Evolutionary conservation across 2,888 invertebrate genomes (phyloP), one percentile per base, ranked within the genome.

Genomic region (Hyposoter dolosus): DNA sequence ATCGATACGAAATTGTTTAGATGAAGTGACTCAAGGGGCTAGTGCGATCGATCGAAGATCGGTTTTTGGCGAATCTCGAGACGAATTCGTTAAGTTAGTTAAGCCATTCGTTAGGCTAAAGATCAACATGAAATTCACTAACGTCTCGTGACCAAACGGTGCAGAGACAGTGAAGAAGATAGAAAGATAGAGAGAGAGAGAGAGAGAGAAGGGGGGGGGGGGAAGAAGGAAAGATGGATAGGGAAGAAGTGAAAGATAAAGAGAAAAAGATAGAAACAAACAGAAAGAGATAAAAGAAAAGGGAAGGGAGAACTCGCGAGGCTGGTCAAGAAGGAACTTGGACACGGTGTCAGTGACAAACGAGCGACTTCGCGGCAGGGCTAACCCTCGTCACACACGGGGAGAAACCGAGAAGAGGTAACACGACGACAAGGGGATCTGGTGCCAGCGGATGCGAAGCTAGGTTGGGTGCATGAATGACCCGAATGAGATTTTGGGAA

Each of bases 261-360:
- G 60, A 23, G 53, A 28, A 60, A 60, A 60, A 28, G 12, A 23
- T 60, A 28, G 15, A 60, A 60, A 60, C n/a, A 56, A 56, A 56
- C 10, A 15, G 12, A 60, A 28, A 15, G 28, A 28, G 28, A 28
- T 10, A 60, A 23, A 23, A 56, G 19, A 23, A 0, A 56, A 56
- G 56, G 3, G 56, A 10, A 56, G 40, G 28, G 47, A 63, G 40
- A 80, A 40, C 10, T 45, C 66, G 78, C 66, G 78, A 74, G 63
- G 65, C 45, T 75, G 81, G 81, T 81, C 69, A 50, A 63, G 60
- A 63, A 50, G 43, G 74, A 32, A 71, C 74, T 66, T 81, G 77
- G 77, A 83, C 74, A 79, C 88, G 88, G 87, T 90, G 92, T 91
- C 91, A 91, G 91, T 91, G 92, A 92, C 89, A 91, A 92, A 92